A percentile compares a stretch with the other conserved stretches of the same genome.
phyloP scores from a whole-genome alignment of 2,888 invertebrate species.

The Tachina lurida region DNA sequence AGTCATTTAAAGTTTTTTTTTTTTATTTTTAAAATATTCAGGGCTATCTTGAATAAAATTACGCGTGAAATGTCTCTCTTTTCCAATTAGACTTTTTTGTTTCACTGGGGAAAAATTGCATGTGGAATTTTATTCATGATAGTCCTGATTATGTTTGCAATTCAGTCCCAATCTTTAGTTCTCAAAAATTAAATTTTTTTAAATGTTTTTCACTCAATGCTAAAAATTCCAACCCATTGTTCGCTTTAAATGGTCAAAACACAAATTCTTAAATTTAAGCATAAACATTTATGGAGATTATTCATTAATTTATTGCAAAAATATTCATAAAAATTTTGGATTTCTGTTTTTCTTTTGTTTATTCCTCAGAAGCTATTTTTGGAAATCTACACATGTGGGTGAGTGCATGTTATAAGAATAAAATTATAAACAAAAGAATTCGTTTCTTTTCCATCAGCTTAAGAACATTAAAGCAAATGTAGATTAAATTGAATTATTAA shows the following conservation, averaged over 20 bases:
- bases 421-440: neutral
- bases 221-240: neutral
- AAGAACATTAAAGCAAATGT: neutral
- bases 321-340: neutral
- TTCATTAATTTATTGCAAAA: constrained; percentile 13
- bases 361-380: constrained; percentile 16
- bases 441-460: no score
- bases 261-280: neutral
- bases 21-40: no score
- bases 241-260: neutral
- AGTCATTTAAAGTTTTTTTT: no score
- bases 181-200: neutral
- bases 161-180: neutral
- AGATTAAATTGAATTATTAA: neutral
- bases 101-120: no score
- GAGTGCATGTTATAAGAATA: neutral
- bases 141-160: neutral
- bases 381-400: neutral
- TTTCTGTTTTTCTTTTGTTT: neutral
- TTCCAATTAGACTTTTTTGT: no score
- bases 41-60: no score
- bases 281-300: neutral
- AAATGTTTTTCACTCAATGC: neutral
- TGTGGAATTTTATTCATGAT: no score
- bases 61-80: no score